These are phyloP conservation scores for Elaphurus davidianus DNA, from an alignment of 2,113 vertebrate species.

Conservation along the genomic window DNA sequence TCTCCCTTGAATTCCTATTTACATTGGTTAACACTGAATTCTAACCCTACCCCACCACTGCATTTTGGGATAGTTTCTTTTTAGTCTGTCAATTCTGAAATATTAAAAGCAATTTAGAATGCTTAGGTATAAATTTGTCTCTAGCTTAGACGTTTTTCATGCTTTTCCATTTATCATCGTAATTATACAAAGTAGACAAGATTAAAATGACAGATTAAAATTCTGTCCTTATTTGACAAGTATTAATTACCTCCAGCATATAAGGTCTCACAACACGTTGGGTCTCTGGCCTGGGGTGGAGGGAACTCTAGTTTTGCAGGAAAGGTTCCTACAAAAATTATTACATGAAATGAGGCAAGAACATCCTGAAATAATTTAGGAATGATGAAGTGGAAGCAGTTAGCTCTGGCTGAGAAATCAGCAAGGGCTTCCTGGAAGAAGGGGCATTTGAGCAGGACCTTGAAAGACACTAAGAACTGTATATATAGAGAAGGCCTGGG, in stretches of 20 bases:
- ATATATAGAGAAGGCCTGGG: neutral
- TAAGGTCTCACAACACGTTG: neutral
- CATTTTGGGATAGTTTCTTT: neutral
- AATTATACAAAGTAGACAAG: neutral
- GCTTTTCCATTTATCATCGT: neutral
- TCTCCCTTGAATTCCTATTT: neutral
- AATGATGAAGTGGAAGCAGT: neutral
- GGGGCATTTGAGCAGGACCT: neutral
- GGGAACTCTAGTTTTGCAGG: neutral
- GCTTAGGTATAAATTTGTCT: neutral
- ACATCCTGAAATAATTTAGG: neutral
- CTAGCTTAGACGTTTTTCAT: neutral
- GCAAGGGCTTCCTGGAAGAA: neutral
- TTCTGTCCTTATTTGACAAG: neutral
- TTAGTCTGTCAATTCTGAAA: constrained; percentile 26
- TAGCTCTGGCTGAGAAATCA: neutral
- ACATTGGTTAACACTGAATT: neutral
- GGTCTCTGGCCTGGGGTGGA: neutral
- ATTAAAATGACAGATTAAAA: neutral
- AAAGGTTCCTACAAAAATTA: neutral
- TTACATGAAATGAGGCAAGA: neutral
- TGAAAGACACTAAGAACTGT: neutral
- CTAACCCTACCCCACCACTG: neutral
- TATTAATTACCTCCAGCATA: neutral
- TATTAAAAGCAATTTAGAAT: neutral